phyloP scores from a whole-genome alignment of 2,888 invertebrate species.

The Lithophane socia region DNA sequence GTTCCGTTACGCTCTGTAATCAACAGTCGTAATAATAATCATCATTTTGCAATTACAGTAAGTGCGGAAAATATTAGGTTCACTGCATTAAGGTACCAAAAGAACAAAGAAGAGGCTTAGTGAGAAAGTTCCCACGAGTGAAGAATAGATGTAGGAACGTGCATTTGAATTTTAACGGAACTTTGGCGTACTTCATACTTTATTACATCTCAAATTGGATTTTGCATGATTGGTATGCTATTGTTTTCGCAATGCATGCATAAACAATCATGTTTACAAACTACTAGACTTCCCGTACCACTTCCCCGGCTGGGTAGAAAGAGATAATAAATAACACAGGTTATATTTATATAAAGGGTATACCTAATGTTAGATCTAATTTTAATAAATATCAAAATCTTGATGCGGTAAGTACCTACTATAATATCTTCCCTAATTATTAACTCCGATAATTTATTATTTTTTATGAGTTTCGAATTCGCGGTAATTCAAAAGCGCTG shows the following conservation, averaged over 20 bases:
- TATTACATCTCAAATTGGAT: slow-evolving; percentile 29
- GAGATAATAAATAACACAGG: background rate
- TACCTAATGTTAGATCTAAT: background rate
- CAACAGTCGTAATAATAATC: slow-evolving; percentile 55
- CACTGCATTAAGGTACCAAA: slow-evolving; percentile 45
- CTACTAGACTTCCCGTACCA: slow-evolving; percentile 6
- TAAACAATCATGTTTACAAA: slow-evolving; percentile 5
- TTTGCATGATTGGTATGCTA: slow-evolving; percentile 28
- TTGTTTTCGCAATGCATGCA: slow-evolving; percentile 34
- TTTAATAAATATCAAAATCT: background rate
- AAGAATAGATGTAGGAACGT: slow-evolving; percentile 49
- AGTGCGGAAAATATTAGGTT: slow-evolving; percentile 58
- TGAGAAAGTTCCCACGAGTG: slow-evolving; percentile 75
- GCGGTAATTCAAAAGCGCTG: background rate
- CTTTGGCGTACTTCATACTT: slow-evolving; percentile 29
- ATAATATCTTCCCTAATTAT: background rate
- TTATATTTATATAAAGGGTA: no score
- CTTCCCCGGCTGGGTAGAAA: background rate
- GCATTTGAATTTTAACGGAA: slow-evolving; percentile 67
- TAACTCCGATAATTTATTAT: background rate
- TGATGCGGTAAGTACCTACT: background rate
- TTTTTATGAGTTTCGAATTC: no score
- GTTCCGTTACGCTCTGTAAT: slow-evolving; percentile 63
- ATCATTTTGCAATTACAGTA: slow-evolving; percentile 69
- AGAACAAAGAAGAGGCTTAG: slow-evolving; percentile 59